Base-by-base conservation (phyloP, 2,888 invertebrate genomes). In the Lepidochrysops patricia region DNA sequence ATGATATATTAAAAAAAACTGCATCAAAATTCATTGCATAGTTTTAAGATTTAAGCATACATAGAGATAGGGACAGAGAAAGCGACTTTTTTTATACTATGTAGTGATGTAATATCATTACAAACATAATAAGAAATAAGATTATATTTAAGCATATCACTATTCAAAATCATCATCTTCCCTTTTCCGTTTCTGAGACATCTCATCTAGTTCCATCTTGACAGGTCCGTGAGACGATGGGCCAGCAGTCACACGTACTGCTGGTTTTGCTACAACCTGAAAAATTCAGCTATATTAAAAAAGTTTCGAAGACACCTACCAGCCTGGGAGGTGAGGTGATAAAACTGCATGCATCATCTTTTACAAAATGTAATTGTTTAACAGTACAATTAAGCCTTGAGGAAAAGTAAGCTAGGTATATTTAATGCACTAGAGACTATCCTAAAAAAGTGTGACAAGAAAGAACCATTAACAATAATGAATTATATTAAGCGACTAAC, bases 141-240 rank as follows among this genome's bases (percentile, higher is more conserved):
- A 19, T 43, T 43, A 43, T 43, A 43, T 43, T 58, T 57, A 12
- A 25, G 12, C 26, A 4, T 50, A 23, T 48, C 60, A 78, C 84
- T 67, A 84, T 72, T 90, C 90, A 72, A 90, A 90, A 60, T 91
- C 91, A 63, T 94, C 93, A 54, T 94, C 94, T 52, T 94, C 94
- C 0, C 93, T 78, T 71, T 94, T 94, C 15, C 94, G 83, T 71
- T 94, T 94, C 25, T 91, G 77, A 0, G 80, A 73, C 2, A 76
- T 77, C 29, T 88, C 90, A 52, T 93, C 92, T 0, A 90, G 72
- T 64, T 93, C 93, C 91, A 92, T 92, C 70, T 92, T 91, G 9
- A 91, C 82, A 6, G 90, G 84, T 0, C 80, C 64, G 61, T 80
- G 82, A 7, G 83, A 61, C 5, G 77, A 80, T 1, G 86, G 83